Conservation (phyloP, 2,113 vertebrate species). For the Emydura subglobosa region DNA sequence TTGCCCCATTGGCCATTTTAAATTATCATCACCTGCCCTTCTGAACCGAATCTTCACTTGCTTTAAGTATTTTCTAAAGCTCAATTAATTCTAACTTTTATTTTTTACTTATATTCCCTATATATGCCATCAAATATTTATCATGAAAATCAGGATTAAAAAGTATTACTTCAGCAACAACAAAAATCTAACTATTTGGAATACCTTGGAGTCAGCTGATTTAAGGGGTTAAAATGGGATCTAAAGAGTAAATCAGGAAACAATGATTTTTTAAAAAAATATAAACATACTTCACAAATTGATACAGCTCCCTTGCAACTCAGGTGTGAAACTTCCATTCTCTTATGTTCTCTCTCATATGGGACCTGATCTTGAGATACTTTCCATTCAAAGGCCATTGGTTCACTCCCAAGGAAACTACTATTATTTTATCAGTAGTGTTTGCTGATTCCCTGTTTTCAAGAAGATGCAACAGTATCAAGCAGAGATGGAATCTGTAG, state of each 20-base stretch:
- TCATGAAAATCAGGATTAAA: not conserved
- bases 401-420: not conserved
- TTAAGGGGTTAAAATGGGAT: not conserved
- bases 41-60: no score
- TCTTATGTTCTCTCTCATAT: not conserved
- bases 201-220: not conserved
- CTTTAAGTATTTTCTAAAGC: no score
- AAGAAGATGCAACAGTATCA: not conserved
- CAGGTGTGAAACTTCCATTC: not conserved
- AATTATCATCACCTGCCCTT: not conserved
- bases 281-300: not conserved
- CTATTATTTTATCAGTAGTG: not conserved
- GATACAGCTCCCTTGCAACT: not conserved
- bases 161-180: not conserved
- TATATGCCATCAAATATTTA: not conserved
- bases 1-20: not conserved
- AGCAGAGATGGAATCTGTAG: not conserved
- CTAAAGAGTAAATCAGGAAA: not conserved
- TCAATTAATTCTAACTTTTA: no score
- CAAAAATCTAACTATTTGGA: not conserved
- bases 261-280: not conserved
- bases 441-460: not conserved
- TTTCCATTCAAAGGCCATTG: not conserved
- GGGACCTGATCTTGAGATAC: not conserved
- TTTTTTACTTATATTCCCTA: not conserved